Evolutionary conservation across 2,888 invertebrate species (phyloP), one percentile per base, ranked within the genome.

Genomic region (Harpagoxenus sublaevis): DNA sequence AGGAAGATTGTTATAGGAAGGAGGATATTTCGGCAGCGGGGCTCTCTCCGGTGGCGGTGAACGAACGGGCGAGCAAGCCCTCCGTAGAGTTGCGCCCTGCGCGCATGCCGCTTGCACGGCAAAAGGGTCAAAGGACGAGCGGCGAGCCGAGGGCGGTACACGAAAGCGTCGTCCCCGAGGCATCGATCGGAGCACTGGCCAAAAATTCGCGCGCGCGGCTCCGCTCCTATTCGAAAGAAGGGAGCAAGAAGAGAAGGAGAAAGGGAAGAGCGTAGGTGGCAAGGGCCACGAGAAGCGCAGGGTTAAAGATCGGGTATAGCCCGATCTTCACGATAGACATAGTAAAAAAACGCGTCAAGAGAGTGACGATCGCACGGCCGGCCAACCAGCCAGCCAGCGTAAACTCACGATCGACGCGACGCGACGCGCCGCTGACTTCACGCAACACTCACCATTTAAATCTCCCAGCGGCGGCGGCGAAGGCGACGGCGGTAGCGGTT

Each of bases 371-470:
- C 35, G n/a, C 18, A 3, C 6, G 18, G 77, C 42, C 15, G 35
- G 62, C 42, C 28, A 23, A 63, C 53, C 66, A 28, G 42, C 60
- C 77, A 28, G 53, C 53, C 45, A 31, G 65, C 23, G 28, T 42
- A 65, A 53, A 57, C 53, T 60, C 28, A 18, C 39, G 35, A 48
- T 15, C 79, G 57, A 60, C 66, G 78, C 42, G 68, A 28, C 82
- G 74, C 78, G 71, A 71, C 55, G 53, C 71, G 71, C 48, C 23
- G 79, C 60, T 71, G 35, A 60, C 60, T 79, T 71, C 60, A 65
- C 81, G 77, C 78, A 75, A 88, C 84, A 89, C 94, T 94, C 91
- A 94, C 94, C 94, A 92, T 94, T 94, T 94, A 94, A 94, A 94
- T 94, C 90, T 88, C 92, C 91, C 86, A 89, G 84, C 90, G 88